A percentile compares a stretch with the other conserved stretches of the same genome.
These are phyloP conservation scores for Zelleria hepariella DNA, from an alignment of 2,888 invertebrate genomes.

Conservation along the genomic window DNA sequence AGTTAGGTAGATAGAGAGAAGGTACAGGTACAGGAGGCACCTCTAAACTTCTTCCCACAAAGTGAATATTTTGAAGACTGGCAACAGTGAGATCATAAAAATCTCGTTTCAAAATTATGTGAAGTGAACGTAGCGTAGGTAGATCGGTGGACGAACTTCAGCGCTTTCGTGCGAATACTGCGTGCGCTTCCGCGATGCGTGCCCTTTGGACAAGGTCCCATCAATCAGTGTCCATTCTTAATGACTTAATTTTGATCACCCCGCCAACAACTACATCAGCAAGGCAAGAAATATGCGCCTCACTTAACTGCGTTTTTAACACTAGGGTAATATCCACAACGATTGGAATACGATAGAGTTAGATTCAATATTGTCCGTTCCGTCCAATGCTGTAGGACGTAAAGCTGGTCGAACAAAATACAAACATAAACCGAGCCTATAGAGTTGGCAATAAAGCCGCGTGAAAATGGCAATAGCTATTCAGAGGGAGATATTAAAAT, in stretches of 20 bases:
- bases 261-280: background rate
- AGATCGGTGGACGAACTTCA: constrained; percentile 1
- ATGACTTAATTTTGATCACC: constrained; percentile 50
- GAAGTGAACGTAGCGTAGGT: background rate
- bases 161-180: constrained; percentile 34
- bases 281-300: background rate
- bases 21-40: too few species aligned
- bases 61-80: background rate
- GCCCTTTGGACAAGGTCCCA: constrained; percentile 45
- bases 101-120: background rate
- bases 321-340: background rate
- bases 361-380: constrained; percentile 43
- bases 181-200: constrained; percentile 56
- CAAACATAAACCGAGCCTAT: constrained; percentile 33
- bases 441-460: constrained; percentile 64
- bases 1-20: too few species aligned
- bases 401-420: constrained; percentile 54
- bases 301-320: background rate
- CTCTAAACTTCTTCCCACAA: background rate
- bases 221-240: constrained; percentile 62
- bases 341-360: background rate
- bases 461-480: constrained; percentile 70
- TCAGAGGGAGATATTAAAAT: constrained; percentile 73
- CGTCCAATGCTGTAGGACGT: constrained; percentile 31
- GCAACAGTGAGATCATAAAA: background rate